Conservation (phyloP, 2,888 invertebrate species). For the Hanleya hanleyi region DNA sequence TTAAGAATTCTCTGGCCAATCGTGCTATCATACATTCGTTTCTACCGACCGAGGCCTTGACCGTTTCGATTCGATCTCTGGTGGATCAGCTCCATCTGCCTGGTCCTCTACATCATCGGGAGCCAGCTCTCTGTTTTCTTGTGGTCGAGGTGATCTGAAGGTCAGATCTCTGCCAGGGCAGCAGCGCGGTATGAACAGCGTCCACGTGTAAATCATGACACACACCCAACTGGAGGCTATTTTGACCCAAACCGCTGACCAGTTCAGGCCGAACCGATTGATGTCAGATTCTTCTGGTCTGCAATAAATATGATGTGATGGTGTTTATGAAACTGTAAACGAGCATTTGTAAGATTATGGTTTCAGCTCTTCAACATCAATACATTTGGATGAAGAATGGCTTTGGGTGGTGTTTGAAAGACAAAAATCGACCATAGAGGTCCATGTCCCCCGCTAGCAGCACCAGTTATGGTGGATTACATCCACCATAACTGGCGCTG, state of each 20-base stretch:
- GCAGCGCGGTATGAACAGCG: slow-evolving; percentile 67
- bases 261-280: slow-evolving; percentile 72
- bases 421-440: too few relatives aligned
- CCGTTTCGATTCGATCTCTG: background rate
- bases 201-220: slow-evolving; percentile 72
- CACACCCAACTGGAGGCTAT: slow-evolving; percentile 75
- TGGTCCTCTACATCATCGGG: background rate
- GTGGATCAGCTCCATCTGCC: background rate
- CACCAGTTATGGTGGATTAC: too few relatives aligned
- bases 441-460: too few relatives aligned
- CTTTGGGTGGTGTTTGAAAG: too few relatives aligned
- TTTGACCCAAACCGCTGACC: slow-evolving; percentile 75
- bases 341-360: too few relatives aligned
- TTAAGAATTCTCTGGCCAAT: too few relatives aligned
- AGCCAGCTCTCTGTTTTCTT: background rate
- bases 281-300: slow-evolving; percentile 73
- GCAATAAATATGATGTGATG: slow-evolving; percentile 22
- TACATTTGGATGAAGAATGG: too few relatives aligned
- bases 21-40: background rate
- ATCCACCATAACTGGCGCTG: too few relatives aligned
- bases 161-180: slow-evolving; percentile 61
- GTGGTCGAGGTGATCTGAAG: background rate
- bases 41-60: background rate
- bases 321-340: too few relatives aligned
- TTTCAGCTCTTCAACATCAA: too few relatives aligned